A percentile compares a stretch with the other conserved stretches of the same genome.
Conservation (phyloP, 2,797 vertebrate species). For the Discoglossus pictus region DNA sequence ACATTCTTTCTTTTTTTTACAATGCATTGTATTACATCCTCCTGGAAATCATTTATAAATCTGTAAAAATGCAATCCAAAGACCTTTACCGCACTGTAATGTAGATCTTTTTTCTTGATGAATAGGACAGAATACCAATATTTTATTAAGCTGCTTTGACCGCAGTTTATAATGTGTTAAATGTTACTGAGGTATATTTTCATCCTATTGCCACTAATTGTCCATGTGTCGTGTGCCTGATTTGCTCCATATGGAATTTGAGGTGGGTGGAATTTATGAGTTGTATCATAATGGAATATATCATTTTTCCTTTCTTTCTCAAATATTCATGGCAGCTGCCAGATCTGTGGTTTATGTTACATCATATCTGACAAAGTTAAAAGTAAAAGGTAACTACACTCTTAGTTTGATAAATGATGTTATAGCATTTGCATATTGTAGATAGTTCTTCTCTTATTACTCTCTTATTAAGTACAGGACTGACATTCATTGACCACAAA, state of each 20-base stretch:
- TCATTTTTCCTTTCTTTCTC: too few species aligned
- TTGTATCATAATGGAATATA: not conserved
- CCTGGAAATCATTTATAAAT: not conserved
- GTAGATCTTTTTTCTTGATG: not conserved
- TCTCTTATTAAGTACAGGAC: too few species aligned
- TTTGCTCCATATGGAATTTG: constrained; percentile 14
- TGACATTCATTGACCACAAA: too few species aligned
- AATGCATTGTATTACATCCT: not conserved
- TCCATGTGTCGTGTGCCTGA: not conserved
- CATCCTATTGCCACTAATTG: not conserved
- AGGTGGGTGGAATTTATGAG: not conserved
- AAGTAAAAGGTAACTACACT: not conserved
- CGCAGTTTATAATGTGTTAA: not conserved
- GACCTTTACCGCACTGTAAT: not conserved
- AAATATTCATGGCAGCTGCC: not conserved
- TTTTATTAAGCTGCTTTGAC: not conserved
- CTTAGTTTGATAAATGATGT: not conserved
- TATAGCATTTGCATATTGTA: too few species aligned
- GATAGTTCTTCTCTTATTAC: too few species aligned
- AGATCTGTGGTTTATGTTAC: constrained; percentile 1
- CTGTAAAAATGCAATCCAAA: not conserved
- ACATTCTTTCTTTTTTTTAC: too few species aligned
- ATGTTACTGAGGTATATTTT: not conserved
- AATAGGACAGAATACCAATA: not conserved
- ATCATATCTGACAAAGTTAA: not conserved